Evolutionary conservation across 2,797 vertebrate species (phyloP), one percentile per base, ranked within the genome.

Genomic region (Esox masquinongy): DNA sequence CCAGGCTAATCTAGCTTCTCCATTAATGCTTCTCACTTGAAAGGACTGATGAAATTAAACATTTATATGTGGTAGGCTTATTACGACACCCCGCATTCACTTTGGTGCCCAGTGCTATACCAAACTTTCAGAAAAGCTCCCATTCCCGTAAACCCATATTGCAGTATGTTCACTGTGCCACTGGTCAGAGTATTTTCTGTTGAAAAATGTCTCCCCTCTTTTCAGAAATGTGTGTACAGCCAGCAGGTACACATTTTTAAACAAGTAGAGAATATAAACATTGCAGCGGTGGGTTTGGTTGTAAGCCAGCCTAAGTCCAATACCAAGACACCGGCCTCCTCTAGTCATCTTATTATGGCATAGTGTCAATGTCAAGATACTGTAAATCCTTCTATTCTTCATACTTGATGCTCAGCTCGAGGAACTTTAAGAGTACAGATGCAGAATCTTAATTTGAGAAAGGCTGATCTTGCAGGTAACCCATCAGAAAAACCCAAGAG

Each of bases 11-110:
- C 83, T 29, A 29, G 16, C 77, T 78, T 70, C 72, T 70, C 29
- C 72, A 84, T 81, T 78, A 83, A 74, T 64, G 9, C 66, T 76
- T 79, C 73, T n/a, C 67, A 78, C 84, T 84, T 90, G 85, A 87
- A 88, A 85, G 81, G 77, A 79, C 76, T 77, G 85, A 88, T 84
- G 79, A 88, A 85, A 88, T 84, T 78, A 88, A 90, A 86, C 78
- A 78, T 80, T 79, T 63, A 83, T 84, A 91, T 90, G 84, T 77
- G 84, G 80, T 51, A 51, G 76, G 79, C 77, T 84, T 86, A 85
- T 88, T 79, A 75, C 43, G 53, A 11, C 79, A 73, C 72, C 72
- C 29, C 29, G 29, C 29, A 31, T 31, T 31, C 26, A 49, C 43
- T 47, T 14, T 3, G 43, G 12, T 4, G 43, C 43, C 9, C 43